Evolutionary conservation across 2,113 vertebrate species (phyloP), one percentile per base, ranked within the genome.

Genomic region (Rhinolophus ferrumequinum): DNA sequence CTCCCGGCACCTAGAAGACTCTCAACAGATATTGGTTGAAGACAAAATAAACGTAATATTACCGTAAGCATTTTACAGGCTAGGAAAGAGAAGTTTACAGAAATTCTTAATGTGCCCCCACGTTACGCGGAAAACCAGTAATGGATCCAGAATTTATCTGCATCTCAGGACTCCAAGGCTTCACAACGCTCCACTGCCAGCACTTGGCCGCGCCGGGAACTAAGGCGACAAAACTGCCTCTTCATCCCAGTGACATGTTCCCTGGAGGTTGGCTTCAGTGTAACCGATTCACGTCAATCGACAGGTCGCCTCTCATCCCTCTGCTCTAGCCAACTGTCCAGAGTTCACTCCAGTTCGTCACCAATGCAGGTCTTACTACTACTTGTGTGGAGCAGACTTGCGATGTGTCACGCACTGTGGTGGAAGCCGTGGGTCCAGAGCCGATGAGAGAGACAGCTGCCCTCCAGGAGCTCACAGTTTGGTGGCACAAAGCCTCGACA

Each of bases 171-270:
- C 38, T 54, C 67, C 3, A 3, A 6, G 64, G 50, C 30, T 64
- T 93, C 4, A 18, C 5, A 15, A 38, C 5, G 15, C 21, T 35
- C 6, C 9, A 19, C 33, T 35, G 35, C 67, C 30, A 72, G 44
- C 33, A 0, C 11, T 21, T 9, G 4, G 30, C 58, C 66, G 52
- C 5, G 14, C 38, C 60, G 18, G 62, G 52, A 35, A 50, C 38
- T 33, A 22, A 76, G 79, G 72, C 41, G 33, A 77, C 22, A n/a
- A 10, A 86, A n/a, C 47, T 47, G 26, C 35, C 44, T 47, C 0
- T 56, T 28, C 3, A 9, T 41, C 16, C 72, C 0, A 0, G 72
- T 47, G 2, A 72, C 50, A 50, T 15, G 0, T 15, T 15, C 56
- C 26, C 33, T 60, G 2, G 21, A 47, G 16, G 64, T 28, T 0